Conservation (phyloP, 2,797 vertebrate species). For the Carcharodon carcharias region DNA sequence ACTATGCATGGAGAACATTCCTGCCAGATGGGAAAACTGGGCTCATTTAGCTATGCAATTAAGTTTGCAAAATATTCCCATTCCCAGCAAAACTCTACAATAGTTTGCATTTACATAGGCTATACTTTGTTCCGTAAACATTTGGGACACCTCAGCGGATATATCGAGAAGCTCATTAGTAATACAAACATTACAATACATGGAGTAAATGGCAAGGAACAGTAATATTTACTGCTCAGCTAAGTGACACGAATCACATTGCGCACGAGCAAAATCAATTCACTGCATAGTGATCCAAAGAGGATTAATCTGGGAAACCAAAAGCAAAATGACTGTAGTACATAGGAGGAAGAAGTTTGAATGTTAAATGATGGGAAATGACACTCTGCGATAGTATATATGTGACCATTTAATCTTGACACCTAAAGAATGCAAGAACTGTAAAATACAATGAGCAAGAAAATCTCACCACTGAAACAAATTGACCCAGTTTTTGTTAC, state of each 20-base stretch:
- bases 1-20: neutral
- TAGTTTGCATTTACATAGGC: slow-evolving; percentile 50
- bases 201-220: neutral
- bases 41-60: slow-evolving; percentile 22
- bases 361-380: slow-evolving; percentile 45
- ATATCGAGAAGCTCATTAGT: neutral
- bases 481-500: neutral
- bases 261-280: neutral
- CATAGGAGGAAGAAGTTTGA: neutral
- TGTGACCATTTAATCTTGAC: neutral
- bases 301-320: neutral
- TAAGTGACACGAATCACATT: neutral
- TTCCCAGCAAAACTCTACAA: neutral
- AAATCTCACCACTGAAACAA: neutral
- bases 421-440: neutral
- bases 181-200: slow-evolving; percentile 8
- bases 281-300: neutral
- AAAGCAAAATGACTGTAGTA: neutral
- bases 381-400: neutral
- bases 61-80: slow-evolving; percentile 26
- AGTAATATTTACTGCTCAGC: neutral
- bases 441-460: neutral
- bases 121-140: slow-evolving; percentile 20
- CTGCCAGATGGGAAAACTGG: slow-evolving; percentile 11
- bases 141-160: slow-evolving; percentile 9